Percentiles rank a stretch among this genome's conserved stretches.
Evolutionary conservation across 2,888 invertebrate genomes (phyloP).

Genomic region (Heliconius ismenius): DNA sequence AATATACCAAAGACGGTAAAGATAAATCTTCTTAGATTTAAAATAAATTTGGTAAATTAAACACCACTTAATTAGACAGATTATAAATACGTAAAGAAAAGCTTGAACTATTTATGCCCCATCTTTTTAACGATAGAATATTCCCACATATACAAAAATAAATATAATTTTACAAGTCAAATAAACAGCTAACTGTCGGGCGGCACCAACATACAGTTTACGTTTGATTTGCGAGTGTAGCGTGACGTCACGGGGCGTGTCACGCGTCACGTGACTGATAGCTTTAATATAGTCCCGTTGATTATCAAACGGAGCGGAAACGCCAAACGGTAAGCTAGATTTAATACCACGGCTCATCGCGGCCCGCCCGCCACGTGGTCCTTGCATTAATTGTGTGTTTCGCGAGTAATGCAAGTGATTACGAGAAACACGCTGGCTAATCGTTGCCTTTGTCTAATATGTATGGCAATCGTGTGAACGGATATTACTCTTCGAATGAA

Average conservation of each 20-base stretch:
- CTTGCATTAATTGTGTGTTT: conserved; percentile 46
- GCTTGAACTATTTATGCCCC: too few relatives aligned
- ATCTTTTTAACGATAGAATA: not conserved
- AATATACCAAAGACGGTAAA: not conserved
- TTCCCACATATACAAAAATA: not conserved
- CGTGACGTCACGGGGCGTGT: conserved; percentile 66
- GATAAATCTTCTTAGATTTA: not conserved
- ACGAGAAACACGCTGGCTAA: conserved; percentile 18
- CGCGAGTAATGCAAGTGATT: conserved; percentile 28
- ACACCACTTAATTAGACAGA: too few relatives aligned
- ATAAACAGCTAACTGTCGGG: conserved; percentile 54
- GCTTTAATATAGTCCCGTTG: conserved; percentile 79
- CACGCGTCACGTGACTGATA: conserved; percentile 77
- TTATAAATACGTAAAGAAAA: too few relatives aligned
- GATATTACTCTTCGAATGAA: not conserved
- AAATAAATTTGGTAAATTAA: not conserved
- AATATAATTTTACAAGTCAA: conserved; percentile 46
- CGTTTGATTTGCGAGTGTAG: conserved; percentile 62
- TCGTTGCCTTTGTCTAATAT: conserved; percentile 12
- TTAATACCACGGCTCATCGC: conserved; percentile 76
- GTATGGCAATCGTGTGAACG: not conserved
- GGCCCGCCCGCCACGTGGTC: conserved; percentile 55
- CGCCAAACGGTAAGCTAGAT: conserved; percentile 79
- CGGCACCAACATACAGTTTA: conserved; percentile 56
- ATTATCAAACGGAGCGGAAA: conserved; percentile 75